Conservation (phyloP, 1,140 invertebrate species). For the Pogonognathellus flavescens region DNA sequence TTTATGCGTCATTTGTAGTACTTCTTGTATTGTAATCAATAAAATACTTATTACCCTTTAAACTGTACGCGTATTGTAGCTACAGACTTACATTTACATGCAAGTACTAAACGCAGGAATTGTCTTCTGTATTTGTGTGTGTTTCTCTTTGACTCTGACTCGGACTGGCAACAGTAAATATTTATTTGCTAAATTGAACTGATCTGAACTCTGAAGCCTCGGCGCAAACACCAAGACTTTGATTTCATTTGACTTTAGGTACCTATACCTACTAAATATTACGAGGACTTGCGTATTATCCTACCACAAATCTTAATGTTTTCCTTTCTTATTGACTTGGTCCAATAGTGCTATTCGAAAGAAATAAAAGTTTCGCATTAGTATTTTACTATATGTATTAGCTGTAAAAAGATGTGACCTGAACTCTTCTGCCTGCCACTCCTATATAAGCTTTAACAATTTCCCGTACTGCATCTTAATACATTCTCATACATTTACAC, state of each 20-base stretch:
- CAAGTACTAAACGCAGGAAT: not conserved
- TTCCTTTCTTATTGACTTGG: too few species aligned
- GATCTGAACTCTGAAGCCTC: not conserved
- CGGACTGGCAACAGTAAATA: not conserved
- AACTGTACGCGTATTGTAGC: not conserved
- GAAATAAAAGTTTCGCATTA: too few species aligned
- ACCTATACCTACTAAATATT: not conserved
- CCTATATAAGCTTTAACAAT: not conserved
- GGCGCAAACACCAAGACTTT: too few species aligned
- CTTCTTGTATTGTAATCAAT: slow-evolving; percentile 49
- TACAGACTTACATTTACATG: slow-evolving; percentile 29
- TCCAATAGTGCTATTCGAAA: too few species aligned
- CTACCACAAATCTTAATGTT: not conserved
- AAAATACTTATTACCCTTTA: slow-evolving; percentile 21
- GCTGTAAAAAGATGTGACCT: not conserved
- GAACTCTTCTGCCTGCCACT: slow-evolving; percentile 20
- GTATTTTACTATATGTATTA: too few species aligned
- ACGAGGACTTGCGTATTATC: not conserved
- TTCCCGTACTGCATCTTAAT: too few species aligned
- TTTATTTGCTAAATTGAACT: not conserved
- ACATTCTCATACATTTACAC: too few species aligned
- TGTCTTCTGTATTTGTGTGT: not conserved
- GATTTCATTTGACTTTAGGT: too few species aligned
- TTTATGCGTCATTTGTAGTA: slow-evolving; percentile 35
- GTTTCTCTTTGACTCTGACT: not conserved